These are phyloP conservation scores for Ramazzottius varieornatus DNA, from an alignment of 2,888 invertebrate species.

Conservation along the genomic window DNA sequence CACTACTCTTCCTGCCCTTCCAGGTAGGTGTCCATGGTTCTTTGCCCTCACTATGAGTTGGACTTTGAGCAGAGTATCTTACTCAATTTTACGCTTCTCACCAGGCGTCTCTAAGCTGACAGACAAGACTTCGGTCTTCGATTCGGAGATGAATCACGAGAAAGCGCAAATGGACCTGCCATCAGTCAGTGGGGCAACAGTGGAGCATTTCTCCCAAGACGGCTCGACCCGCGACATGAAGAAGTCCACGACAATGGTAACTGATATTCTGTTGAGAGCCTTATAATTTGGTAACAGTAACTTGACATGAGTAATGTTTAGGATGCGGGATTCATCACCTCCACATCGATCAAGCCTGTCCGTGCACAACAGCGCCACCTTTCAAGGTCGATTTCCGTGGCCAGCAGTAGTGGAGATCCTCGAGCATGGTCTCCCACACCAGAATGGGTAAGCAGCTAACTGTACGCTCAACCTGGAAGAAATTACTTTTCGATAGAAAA, in stretches of 20 bases:
- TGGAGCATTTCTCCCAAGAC: background rate
- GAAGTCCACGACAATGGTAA: background rate
- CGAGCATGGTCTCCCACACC: slow-evolving; percentile 63
- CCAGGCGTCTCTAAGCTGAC: too few relatives aligned
- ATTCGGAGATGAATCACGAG: too few relatives aligned
- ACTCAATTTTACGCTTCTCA: too few relatives aligned
- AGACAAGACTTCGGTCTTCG: too few relatives aligned
- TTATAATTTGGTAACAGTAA: too few relatives aligned
- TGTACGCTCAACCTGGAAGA: background rate
- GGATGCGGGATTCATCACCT: too few relatives aligned
- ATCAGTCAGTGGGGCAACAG: background rate
- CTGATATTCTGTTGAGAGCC: too few relatives aligned
- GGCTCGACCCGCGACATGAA: background rate
- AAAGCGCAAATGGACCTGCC: background rate
- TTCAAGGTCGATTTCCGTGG: background rate
- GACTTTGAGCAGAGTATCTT: too few relatives aligned
- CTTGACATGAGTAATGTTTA: too few relatives aligned
- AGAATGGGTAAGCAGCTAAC: slow-evolving; percentile 48
- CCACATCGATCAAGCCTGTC: too few relatives aligned
- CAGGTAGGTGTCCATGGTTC: background rate
- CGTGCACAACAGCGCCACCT: background rate
- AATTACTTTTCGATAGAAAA: too few relatives aligned
- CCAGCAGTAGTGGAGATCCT: background rate
- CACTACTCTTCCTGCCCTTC: background rate
- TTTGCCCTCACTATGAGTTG: background rate